A percentile compares a stretch with the other conserved stretches of the same genome.
Evolutionary conservation across 2,888 invertebrate species (phyloP).

Genomic region (Hemaris fuciformis): DNA sequence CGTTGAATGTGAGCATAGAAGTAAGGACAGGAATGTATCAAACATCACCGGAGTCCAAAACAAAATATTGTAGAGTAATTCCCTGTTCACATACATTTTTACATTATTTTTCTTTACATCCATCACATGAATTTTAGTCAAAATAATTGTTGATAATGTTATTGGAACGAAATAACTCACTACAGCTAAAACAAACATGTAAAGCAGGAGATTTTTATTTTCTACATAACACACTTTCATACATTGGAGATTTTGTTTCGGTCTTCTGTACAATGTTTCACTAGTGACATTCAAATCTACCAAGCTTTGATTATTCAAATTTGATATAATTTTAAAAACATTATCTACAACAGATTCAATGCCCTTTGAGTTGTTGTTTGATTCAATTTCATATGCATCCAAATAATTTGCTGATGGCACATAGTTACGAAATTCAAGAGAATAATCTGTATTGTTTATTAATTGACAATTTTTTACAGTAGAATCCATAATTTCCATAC

Average conservation of each 20-base stretch:
- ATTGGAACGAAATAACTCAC: slow-evolving; percentile 72
- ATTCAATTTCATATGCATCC: slow-evolving; percentile 45
- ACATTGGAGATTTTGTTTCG: slow-evolving; percentile 51
- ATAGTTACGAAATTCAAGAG: slow-evolving; percentile 45
- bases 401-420: slow-evolving; percentile 48
- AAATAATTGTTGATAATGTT: slow-evolving; percentile 62
- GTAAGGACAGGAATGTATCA: slow-evolving; percentile 65
- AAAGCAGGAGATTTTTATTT: slow-evolving; percentile 58
- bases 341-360: slow-evolving; percentile 54
- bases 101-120: slow-evolving; percentile 51
- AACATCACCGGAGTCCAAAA: slow-evolving; percentile 76
- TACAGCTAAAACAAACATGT: slow-evolving; percentile 60
- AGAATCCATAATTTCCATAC: slow-evolving; percentile 58
- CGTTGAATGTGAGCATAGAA: slow-evolving; percentile 64
- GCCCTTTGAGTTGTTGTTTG: slow-evolving; percentile 37
- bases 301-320: slow-evolving; percentile 47
- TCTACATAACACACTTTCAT: slow-evolving; percentile 65
- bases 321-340: slow-evolving; percentile 55
- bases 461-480: slow-evolving; percentile 46
- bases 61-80: slow-evolving; percentile 66
- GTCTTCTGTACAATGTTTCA: slow-evolving; percentile 38
- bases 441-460: slow-evolving; percentile 31
- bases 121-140: slow-evolving; percentile 67
- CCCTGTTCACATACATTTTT: slow-evolving; percentile 62
- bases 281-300: slow-evolving; percentile 44